Evolutionary conservation across 2,797 vertebrate genomes (phyloP), one percentile per base, ranked within the genome.

Genomic region (Vultur gryphus): DNA sequence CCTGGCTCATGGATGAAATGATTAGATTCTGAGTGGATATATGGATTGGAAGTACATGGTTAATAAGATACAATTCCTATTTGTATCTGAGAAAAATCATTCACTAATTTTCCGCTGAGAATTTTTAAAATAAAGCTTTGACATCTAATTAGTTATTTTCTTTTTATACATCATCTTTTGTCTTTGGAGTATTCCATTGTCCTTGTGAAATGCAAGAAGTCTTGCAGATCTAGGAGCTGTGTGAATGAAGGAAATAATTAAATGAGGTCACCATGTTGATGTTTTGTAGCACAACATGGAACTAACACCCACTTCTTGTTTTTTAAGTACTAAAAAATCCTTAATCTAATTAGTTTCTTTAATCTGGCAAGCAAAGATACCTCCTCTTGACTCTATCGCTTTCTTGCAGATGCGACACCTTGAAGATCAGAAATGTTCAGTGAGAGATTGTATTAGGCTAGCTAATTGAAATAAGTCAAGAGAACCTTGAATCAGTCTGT

Each of bases 311-410:
- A 92, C 94, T 80, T 94, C 96, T 98, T 96, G 37, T 55, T 97
- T 97, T 96, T 97, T 90, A 96, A 97, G 97, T 95, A 92, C 86
- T 96, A 97, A 98, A 96, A 94, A 94, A 91, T 86, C 90, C 96
- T 93, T 90, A 95, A 95, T 96, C 96, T 98, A 98, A 98, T 98
- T 98, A 98, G 96, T 95, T 97, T 94, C 96, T 98, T 92, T 97
- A 95, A 97, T 97, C 96, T 97, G 88, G 76, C 80, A 81, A 95
- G 89, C 72, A 96, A 95, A 95, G 84, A 95, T 92, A 92, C 81
- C 90, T 96, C 93, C 84, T 94, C 90, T 93, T 95, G 93, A 96
- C 89, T 94, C 86, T 85, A 65, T 81, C 1, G 1, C 75, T 95
- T 91, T 94, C 90, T 94, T 96, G 80, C 84, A 58, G 95, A 90